These are phyloP conservation scores for Machaerirhynchus nigripectus DNA, from an alignment of 2,113 vertebrate genomes.

Conservation along the genomic window DNA sequence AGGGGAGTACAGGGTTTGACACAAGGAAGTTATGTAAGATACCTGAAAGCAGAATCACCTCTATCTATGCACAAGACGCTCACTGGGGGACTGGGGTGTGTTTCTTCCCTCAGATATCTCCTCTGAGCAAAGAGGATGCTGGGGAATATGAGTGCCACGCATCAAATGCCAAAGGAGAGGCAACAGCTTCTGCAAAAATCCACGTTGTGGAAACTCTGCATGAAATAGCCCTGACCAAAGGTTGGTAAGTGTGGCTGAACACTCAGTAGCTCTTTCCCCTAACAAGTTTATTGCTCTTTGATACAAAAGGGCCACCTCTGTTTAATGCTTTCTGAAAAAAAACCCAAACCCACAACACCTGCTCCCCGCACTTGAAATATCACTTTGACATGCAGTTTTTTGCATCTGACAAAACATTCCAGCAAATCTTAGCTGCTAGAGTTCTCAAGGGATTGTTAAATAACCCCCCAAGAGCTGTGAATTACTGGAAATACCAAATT, in stretches of 20 bases:
- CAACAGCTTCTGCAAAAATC: slow-evolving; percentile 82
- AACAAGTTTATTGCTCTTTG: neutral
- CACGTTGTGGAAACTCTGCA: slow-evolving; percentile 79
- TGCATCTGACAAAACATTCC: neutral
- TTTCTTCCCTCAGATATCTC: slow-evolving; percentile 79
- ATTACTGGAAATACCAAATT: neutral
- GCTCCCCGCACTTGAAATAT: neutral
- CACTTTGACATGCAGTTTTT: neutral
- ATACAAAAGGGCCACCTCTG: neutral
- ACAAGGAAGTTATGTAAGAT: neutral
- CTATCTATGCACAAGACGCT: neutral
- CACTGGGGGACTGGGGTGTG: neutral
- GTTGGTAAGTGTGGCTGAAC: slow-evolving; percentile 47
- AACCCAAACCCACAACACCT: neutral
- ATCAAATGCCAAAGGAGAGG: slow-evolving; percentile 83
- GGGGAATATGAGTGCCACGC: slow-evolving; percentile 91
- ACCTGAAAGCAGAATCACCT: neutral
- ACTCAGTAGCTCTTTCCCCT: neutral
- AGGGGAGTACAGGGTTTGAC: neutral
- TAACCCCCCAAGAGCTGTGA: neutral
- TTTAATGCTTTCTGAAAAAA: neutral
- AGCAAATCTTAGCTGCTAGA: neutral
- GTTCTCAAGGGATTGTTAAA: neutral
- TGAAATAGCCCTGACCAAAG: slow-evolving; percentile 80
- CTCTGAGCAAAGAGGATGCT: slow-evolving; percentile 84